Conservation (phyloP, 1,140 invertebrate species). For the Choristoneura fumiferana region DNA sequence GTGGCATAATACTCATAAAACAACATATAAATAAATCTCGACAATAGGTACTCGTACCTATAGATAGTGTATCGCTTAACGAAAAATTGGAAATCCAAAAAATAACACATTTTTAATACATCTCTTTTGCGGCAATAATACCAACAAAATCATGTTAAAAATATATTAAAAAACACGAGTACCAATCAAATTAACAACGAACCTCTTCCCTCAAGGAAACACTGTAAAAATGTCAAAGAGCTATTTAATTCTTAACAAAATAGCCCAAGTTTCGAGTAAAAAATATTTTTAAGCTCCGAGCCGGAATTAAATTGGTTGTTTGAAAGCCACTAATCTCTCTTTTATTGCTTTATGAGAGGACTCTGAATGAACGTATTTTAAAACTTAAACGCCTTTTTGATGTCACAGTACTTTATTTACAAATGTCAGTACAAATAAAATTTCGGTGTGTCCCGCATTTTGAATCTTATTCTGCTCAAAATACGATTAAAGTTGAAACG, state of each 20-base stretch:
- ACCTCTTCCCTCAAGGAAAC: too few species aligned
- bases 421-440: conserved; percentile 16
- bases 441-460: not conserved
- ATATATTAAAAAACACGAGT: too few species aligned
- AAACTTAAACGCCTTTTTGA: conserved; percentile 19
- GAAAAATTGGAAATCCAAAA: too few species aligned
- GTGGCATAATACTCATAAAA: too few species aligned
- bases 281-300: conserved; percentile 12
- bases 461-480: not conserved
- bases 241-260: not conserved
- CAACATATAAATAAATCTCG: too few species aligned
- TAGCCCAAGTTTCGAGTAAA: not conserved
- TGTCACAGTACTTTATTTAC: conserved; percentile 14
- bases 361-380: conserved; percentile 5
- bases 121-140: too few species aligned
- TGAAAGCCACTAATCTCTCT: conserved; percentile 10
- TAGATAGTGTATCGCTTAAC: too few species aligned
- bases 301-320: not conserved
- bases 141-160: too few species aligned
- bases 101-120: too few species aligned
- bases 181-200: too few species aligned
- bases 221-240: not conserved
- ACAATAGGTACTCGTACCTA: too few species aligned
- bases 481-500: not conserved
- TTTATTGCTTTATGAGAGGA: conserved; percentile 14